These are phyloP conservation scores for Oligia fasciuncula DNA, from an alignment of 2,888 invertebrate genomes.

Conservation along the genomic window DNA sequence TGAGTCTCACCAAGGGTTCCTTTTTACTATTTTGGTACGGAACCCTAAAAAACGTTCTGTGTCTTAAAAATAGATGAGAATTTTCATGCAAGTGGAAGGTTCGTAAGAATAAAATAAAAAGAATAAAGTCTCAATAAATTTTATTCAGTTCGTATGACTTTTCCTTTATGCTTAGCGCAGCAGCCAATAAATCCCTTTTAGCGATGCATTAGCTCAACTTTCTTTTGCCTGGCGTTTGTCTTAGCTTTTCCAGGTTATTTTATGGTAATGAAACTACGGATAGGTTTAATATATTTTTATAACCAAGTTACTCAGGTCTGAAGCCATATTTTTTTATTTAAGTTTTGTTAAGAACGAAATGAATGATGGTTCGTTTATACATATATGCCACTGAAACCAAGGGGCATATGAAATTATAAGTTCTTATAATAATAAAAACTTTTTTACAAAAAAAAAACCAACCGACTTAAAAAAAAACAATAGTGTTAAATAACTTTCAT, in stretches of 20 bases:
- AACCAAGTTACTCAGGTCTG: background rate
- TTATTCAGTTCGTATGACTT: slow-evolving; percentile 9
- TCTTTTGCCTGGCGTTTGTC: background rate
- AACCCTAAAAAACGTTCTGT: background rate
- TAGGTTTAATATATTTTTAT: background rate
- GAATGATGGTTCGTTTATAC: background rate
- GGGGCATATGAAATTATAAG: too few relatives aligned
- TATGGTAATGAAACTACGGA: background rate
- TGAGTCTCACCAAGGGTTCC: too few relatives aligned
- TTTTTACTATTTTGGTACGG: too few relatives aligned
- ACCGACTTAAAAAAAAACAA: too few relatives aligned
- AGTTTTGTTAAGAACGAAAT: background rate
- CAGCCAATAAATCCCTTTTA: slow-evolving; percentile 24
- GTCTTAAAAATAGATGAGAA: slow-evolving; percentile 29
- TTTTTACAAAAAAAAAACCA: too few relatives aligned
- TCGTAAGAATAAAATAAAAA: background rate
- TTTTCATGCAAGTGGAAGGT: background rate
- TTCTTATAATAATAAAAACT: too few relatives aligned
- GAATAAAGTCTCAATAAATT: slow-evolving; percentile 1
- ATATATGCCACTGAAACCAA: background rate
- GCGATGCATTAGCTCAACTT: slow-evolving; percentile 18
- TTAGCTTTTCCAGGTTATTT: background rate
- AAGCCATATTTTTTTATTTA: background rate
- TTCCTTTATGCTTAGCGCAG: slow-evolving; percentile 31
- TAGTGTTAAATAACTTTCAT: too few relatives aligned